phyloP scores from a whole-genome alignment of 2,888 invertebrate genomes.

The Eutolmus rufibarbis region DNA sequence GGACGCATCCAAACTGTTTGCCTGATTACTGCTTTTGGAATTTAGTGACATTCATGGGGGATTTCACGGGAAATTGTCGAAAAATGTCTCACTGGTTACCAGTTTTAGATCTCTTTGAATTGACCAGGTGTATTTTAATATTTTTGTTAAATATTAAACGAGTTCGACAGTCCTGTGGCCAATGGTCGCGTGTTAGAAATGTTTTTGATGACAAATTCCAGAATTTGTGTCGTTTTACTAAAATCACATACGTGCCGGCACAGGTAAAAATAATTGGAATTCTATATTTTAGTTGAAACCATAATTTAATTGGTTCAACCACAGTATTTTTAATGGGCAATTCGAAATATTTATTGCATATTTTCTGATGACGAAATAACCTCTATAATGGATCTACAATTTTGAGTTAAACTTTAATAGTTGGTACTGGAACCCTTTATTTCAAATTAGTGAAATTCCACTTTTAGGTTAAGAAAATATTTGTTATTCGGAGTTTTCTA shows the following conservation, averaged over 20 bases:
- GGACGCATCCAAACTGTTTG: background rate
- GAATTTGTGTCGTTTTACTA: background rate
- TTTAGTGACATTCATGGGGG: background rate
- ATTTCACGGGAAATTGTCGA: background rate
- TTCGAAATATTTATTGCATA: background rate
- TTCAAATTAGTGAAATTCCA: too few species aligned
- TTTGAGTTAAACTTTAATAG: background rate
- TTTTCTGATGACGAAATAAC: background rate
- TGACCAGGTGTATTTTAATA: background rate
- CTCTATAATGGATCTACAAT: background rate
- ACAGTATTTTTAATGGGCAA: background rate
- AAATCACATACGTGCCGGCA: background rate
- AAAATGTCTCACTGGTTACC: background rate
- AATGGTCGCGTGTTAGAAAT: background rate
- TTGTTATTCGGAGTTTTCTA: background rate
- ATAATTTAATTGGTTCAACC: background rate
- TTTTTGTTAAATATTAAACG: background rate
- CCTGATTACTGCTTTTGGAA: background rate
- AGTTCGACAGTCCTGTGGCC: background rate
- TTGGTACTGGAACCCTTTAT: too few species aligned
- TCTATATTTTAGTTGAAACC: background rate
- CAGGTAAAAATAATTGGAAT: background rate
- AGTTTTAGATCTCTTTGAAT: background rate
- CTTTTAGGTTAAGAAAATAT: background rate
- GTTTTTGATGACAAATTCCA: background rate